Conservation (phyloP, 2,797 vertebrate species). For the Gymnodraco acuticeps region DNA sequence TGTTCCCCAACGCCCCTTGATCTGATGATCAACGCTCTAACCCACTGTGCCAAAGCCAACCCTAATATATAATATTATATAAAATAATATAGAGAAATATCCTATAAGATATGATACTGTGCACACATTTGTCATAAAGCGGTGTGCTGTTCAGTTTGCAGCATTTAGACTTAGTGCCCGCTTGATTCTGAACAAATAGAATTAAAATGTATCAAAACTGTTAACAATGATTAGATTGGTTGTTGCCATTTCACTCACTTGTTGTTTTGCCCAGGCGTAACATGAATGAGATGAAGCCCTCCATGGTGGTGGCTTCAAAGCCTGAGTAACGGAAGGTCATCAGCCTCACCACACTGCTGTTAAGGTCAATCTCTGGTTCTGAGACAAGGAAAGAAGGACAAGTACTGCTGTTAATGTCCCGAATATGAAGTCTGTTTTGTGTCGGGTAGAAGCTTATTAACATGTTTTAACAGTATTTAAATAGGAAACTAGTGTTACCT, state of each 20-base stretch:
- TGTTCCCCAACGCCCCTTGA: no score
- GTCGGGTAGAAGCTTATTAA: not conserved
- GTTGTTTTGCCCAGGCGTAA: constrained; percentile 44
- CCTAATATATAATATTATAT: no score
- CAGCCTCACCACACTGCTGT: not conserved
- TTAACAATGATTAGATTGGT: not conserved
- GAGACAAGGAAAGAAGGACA: constrained; percentile 2
- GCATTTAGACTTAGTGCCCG: not conserved
- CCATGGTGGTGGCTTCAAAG: constrained; percentile 15
- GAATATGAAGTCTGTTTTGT: no score
- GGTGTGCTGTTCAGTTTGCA: not conserved
- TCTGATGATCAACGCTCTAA: no score
- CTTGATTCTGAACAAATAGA: constrained; percentile 8
- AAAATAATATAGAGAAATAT: not conserved
- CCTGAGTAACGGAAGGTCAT: constrained; percentile 35
- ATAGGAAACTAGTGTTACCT: constrained; percentile 35
- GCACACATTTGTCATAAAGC: not conserved
- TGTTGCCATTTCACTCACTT: constrained; percentile 27
- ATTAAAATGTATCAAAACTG: not conserved
- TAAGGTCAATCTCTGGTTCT: constrained; percentile 16
- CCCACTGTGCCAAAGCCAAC: no score
- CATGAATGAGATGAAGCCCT: constrained; percentile 63
- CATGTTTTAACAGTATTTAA: not conserved
- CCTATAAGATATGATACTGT: no score
- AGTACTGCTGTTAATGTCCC: not conserved